Conservation (phyloP, 2,797 vertebrate species). For the Sebastes glaucus region DNA sequence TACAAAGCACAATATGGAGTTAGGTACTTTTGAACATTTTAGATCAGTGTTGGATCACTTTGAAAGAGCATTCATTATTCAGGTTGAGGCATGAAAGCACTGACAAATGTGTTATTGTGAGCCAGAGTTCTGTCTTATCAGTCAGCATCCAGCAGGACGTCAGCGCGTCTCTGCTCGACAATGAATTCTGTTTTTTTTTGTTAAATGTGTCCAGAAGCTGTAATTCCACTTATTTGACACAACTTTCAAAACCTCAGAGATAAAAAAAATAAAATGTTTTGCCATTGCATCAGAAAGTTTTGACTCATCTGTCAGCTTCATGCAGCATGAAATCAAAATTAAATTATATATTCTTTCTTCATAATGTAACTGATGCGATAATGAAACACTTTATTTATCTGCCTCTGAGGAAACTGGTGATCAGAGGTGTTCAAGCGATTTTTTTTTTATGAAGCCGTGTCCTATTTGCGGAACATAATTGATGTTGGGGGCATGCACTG, state of each 20-base stretch:
- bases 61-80: conserved; percentile 20
- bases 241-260: not conserved
- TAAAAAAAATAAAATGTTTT: not conserved
- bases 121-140: conserved; percentile 21
- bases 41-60: not conserved
- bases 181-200: not conserved
- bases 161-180: not conserved
- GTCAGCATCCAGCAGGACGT: not conserved
- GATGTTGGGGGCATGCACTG: too few species aligned
- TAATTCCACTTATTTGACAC: not conserved
- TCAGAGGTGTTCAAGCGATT: not conserved
- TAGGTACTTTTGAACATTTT: conserved; percentile 2
- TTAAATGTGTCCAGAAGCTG: not conserved
- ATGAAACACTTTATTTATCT: not conserved
- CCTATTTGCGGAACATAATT: too few species aligned
- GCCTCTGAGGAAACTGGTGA: not conserved
- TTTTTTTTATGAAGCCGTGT: too few species aligned
- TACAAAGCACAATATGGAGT: not conserved
- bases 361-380: not conserved
- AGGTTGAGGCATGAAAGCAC: not conserved
- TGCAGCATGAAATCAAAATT: not conserved
- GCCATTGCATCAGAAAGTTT: conserved; percentile 13
- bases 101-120: conserved; percentile 16
- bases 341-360: not conserved
- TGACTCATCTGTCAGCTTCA: not conserved